Evolutionary conservation across 2,113 vertebrate species (phyloP).

Genomic region (Chlamydotis undulata): DNA sequence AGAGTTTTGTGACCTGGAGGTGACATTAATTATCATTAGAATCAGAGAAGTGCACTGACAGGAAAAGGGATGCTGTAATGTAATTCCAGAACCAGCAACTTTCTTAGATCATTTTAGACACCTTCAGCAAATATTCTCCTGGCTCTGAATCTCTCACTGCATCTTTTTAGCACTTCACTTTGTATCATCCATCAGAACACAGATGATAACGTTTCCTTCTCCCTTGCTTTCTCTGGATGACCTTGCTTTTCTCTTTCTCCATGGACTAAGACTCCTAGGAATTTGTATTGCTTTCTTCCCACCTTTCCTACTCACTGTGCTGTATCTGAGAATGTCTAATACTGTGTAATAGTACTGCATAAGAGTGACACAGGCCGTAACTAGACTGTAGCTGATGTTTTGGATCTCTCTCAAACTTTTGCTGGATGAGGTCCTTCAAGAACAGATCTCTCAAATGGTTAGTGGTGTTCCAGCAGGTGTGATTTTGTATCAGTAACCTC

Average conservation of each 20-base stretch:
- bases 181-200: background rate
- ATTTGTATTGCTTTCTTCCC: background rate
- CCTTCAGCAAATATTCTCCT: background rate
- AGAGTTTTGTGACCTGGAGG: background rate
- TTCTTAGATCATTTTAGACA: background rate
- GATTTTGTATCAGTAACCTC: background rate
- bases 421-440: background rate
- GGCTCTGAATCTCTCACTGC: background rate
- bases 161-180: conserved; percentile 26
- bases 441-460: background rate
- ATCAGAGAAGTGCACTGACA: background rate
- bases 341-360: background rate
- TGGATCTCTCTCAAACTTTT: background rate
- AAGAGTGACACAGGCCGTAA: background rate
- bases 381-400: background rate
- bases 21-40: conserved; percentile 12
- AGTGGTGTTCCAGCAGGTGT: background rate
- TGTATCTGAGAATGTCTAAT: background rate
- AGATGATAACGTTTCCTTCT: background rate
- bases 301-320: background rate
- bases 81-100: background rate
- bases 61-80: background rate
- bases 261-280: background rate
- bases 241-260: background rate
- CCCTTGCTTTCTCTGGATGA: background rate